Base-by-base conservation (phyloP, 2,888 invertebrate genomes). In the Thymelicus lineola region DNA sequence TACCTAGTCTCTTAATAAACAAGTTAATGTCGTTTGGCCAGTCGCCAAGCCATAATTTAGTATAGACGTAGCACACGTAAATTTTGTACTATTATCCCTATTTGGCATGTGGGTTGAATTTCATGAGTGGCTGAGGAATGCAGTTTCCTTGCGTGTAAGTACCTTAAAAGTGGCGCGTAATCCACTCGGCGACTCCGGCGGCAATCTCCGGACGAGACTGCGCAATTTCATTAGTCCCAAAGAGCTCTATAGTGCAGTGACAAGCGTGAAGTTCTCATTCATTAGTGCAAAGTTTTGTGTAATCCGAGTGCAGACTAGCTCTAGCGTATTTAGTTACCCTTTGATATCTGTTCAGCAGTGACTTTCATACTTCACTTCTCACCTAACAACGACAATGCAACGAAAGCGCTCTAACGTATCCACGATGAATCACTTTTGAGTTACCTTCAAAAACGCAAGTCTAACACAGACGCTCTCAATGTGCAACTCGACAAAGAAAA, bases 41-140 rank as follows among this genome's bases (percentile, higher is more conserved):
- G 72, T 74, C 79, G 89, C 89, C 89, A 89, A 89, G 85, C 60
- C 84, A 86, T 88, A 88, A 89, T 87, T 89, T 85, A 88, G 82
- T 84, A 84, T 84, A 85, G 84, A 86, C 82, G 85, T 79, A 84
- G 82, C 83, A 83, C 86, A 86, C 85, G 84, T 85, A 87, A 86
- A 87, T 86, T 86, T 85, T 79, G 78, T 79, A 80, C 46, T 67
- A 70, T 71, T 70, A 68, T 74, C 38, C 45, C 36, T 61, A 62
- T 38, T 73, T 71, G 65, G 66, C 70, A 63, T 61, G 28, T 36
- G 66, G 66, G 67, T 64, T 45, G 46, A 53, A 64, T 59, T 12
- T 57, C 46, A 12, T 59, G 42, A 28, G 35, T 20, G 5, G n/a
- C 15, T 48, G 14, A 45, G 14, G 12, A 55, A 65, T 45, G 20